These are phyloP conservation scores for Acanthurus tractus DNA, from an alignment of 2,797 vertebrate species.

Conservation along the genomic window DNA sequence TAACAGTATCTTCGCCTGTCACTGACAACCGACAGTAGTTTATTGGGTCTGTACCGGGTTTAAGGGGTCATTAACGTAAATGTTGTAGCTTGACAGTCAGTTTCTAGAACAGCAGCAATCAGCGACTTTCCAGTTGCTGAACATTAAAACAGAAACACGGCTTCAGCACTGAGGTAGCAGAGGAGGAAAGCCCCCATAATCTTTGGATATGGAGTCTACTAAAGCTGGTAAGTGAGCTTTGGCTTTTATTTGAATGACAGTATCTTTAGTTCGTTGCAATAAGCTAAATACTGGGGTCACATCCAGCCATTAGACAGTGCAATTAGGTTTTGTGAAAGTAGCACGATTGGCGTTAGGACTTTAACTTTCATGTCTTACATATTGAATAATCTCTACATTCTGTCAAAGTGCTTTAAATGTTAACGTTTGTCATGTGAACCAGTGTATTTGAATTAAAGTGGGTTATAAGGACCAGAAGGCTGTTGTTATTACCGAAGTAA, in stretches of 20 bases:
- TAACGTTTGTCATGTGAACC: neutral
- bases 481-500: slow-evolving; percentile 60
- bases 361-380: accelerated
- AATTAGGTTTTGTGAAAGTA: neutral
- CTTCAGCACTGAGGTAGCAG: slow-evolving; percentile 71
- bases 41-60: neutral
- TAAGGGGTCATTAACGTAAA: neutral
- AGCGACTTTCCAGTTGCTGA: slow-evolving; percentile 79
- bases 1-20: neutral
- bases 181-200: slow-evolving; percentile 63
- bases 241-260: neutral
- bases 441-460: slow-evolving; percentile 21
- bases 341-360: neutral
- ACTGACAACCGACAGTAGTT: no score
- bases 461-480: slow-evolving; percentile 64
- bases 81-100: slow-evolving; percentile 27
- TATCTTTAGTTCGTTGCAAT: neutral
- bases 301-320: neutral
- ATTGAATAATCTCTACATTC: accelerated
- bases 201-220: slow-evolving; percentile 80
- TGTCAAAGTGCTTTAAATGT: accelerated
- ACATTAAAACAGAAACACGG: slow-evolving; percentile 73
- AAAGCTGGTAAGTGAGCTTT: slow-evolving; percentile 81
- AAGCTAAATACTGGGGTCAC: neutral
- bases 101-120: slow-evolving; percentile 32